Conservation (phyloP, 2,888 invertebrate species). For the Drosophila suboccidentalis region DNA sequence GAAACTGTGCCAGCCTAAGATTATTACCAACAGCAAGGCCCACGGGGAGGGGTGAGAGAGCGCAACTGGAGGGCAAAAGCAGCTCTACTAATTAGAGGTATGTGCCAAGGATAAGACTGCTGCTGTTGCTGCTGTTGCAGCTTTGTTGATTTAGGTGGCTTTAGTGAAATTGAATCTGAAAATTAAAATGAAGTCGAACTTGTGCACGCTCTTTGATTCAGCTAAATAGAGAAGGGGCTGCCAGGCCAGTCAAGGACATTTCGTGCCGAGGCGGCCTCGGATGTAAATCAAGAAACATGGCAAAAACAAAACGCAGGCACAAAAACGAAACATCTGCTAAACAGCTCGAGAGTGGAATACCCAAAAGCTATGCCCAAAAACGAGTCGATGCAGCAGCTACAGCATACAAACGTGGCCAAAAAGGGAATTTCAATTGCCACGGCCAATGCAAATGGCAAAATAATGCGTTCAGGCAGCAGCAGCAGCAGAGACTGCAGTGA, state of each 20-base stretch:
- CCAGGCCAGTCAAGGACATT: slow-evolving; percentile 40
- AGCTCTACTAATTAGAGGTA: slow-evolving; percentile 51
- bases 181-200: slow-evolving; percentile 38
- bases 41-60: background rate
- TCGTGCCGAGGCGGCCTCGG: slow-evolving; percentile 36
- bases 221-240: background rate
- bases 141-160: slow-evolving; percentile 44
- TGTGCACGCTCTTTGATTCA: slow-evolving; percentile 11
- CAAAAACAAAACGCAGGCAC: slow-evolving; percentile 17
- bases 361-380: slow-evolving; percentile 22
- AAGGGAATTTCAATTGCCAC: slow-evolving; percentile 31
- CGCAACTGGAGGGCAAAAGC: slow-evolving; percentile 8
- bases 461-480: slow-evolving; percentile 60
- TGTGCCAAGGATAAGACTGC: slow-evolving; percentile 34
- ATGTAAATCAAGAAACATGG: slow-evolving; percentile 37
- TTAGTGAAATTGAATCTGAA: slow-evolving; percentile 41
- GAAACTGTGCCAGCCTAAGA: slow-evolving; percentile 30
- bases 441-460: slow-evolving; percentile 61
- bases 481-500: slow-evolving; percentile 26
- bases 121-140: slow-evolving; percentile 11
- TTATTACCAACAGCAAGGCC: slow-evolving; percentile 19
- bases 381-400: slow-evolving; percentile 10
- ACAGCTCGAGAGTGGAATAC: slow-evolving; percentile 17
- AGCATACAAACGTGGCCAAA: slow-evolving; percentile 37
- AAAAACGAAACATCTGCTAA: slow-evolving; percentile 33